These are phyloP conservation scores for Drosophila yooni DNA, from an alignment of 2,888 invertebrate species.

Conservation along the genomic window DNA sequence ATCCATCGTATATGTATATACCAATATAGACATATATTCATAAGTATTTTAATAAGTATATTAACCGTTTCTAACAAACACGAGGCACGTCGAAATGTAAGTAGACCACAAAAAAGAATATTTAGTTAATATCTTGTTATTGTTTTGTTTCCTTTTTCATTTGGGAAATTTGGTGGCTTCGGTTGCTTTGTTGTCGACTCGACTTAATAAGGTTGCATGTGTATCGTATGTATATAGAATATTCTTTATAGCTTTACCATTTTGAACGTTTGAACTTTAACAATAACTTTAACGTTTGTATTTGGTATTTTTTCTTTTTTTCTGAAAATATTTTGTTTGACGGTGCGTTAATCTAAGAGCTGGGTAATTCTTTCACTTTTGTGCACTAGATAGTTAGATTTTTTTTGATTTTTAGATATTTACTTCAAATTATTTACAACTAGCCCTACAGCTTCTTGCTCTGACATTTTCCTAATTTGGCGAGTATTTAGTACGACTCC, in stretches of 20 bases:
- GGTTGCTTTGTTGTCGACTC: slow-evolving; percentile 72
- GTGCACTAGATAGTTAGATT: slow-evolving; percentile 65
- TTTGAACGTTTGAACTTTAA: slow-evolving; percentile 71
- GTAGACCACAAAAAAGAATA: slow-evolving; percentile 68
- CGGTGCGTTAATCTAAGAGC: slow-evolving; percentile 68
- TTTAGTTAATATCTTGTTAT: slow-evolving; percentile 54
- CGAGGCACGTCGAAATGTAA: slow-evolving; percentile 81
- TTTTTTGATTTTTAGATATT: slow-evolving; percentile 14
- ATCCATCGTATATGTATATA: slow-evolving; percentile 48
- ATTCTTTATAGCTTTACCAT: slow-evolving; percentile 45
- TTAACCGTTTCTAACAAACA: slow-evolving; percentile 81
- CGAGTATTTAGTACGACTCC: slow-evolving; percentile 68
- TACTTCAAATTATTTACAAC: slow-evolving; percentile 74
- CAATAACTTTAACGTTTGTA: slow-evolving; percentile 75
- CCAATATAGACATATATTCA: slow-evolving; percentile 39
- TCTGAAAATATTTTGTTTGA: slow-evolving; percentile 41
- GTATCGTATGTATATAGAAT: slow-evolving; percentile 56
- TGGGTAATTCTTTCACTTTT: slow-evolving; percentile 56
- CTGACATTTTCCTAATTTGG: slow-evolving; percentile 68
- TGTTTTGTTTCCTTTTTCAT: slow-evolving; percentile 68
- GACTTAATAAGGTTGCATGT: slow-evolving; percentile 71
- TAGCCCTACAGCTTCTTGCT: slow-evolving; percentile 64
- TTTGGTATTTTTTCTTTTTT: slow-evolving; percentile 17
- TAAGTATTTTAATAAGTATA: slow-evolving; percentile 69
- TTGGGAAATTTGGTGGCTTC: slow-evolving; percentile 78